Evolutionary conservation across 2,888 invertebrate genomes (phyloP).

Genomic region (Lepidochrysops patricia): DNA sequence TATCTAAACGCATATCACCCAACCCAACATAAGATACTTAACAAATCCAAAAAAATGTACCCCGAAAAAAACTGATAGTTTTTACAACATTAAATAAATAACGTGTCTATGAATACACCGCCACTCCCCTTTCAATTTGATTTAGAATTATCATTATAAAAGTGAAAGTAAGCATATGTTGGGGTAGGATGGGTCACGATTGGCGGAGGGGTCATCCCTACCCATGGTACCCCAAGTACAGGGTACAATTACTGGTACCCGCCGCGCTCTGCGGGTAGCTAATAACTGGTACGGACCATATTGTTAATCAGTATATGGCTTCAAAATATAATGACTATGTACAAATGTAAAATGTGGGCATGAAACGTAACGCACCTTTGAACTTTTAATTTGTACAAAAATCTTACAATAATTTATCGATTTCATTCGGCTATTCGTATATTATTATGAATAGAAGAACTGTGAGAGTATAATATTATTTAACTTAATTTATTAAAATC

Average conservation of each 20-base stretch:
- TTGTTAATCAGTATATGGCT: slow-evolving; percentile 28
- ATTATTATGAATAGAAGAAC: no score
- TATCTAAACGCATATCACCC: no score
- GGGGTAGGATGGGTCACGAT: slow-evolving; percentile 50
- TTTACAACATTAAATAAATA: slow-evolving; percentile 3
- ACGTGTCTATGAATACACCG: neutral
- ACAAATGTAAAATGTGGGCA: neutral
- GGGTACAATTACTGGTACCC: slow-evolving; percentile 30
- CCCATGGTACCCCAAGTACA: slow-evolving; percentile 14
- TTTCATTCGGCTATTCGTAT: no score
- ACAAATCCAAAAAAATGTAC: neutral
- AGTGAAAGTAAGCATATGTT: slow-evolving; percentile 68
- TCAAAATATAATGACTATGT: neutral
- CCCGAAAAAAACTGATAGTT: neutral
- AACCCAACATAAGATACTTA: no score
- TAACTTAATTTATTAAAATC: no score
- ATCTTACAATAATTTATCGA: no score
- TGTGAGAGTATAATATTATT: no score
- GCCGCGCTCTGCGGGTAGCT: slow-evolving; percentile 50
- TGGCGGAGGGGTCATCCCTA: slow-evolving; percentile 50
- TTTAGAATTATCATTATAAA: slow-evolving; percentile 62
- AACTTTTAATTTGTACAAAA: no score
- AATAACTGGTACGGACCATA: slow-evolving; percentile 44
- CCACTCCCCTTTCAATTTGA: slow-evolving; percentile 51
- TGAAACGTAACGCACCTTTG: no score